These are phyloP conservation scores for Elysia crispata DNA, from an alignment of 2,888 invertebrate species.

Conservation along the genomic window DNA sequence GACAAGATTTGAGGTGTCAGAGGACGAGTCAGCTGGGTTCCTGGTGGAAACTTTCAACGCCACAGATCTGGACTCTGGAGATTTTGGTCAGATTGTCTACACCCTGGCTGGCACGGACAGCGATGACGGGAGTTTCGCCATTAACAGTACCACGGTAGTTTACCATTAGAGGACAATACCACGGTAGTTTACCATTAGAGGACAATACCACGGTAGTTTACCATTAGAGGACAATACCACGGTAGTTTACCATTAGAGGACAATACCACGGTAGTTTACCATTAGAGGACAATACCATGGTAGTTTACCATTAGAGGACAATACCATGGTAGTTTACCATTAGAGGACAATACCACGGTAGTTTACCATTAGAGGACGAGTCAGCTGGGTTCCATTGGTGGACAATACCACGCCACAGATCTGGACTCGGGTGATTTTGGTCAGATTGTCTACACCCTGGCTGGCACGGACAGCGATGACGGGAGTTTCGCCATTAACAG, in stretches of 20 bases:
- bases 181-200: no score
- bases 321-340: no score
- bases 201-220: no score
- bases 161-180: no score
- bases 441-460: slow-evolving; percentile 84
- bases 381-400: slow-evolving; percentile 76
- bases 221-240: no score
- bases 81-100: slow-evolving; percentile 84
- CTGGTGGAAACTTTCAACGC: slow-evolving; percentile 84
- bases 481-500: slow-evolving; percentile 85
- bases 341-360: no score
- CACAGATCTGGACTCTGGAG: slow-evolving; percentile 81
- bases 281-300: no score
- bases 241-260: no score
- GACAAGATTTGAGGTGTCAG: slow-evolving; percentile 54
- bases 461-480: slow-evolving; percentile 83
- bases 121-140: slow-evolving; percentile 83
- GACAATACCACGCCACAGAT: slow-evolving; percentile 85
- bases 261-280: no score
- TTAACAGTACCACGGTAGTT: slow-evolving; percentile 79
- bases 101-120: slow-evolving; percentile 84
- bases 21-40: slow-evolving; percentile 59
- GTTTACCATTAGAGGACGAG: slow-evolving; percentile 66
- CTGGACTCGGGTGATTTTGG: slow-evolving; percentile 81
- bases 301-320: no score